Percentiles rank a stretch among this genome's conserved stretches.
These are phyloP conservation scores for Phoxinus phoxinus DNA, from an alignment of 2,113 vertebrate species.

Conservation along the genomic window DNA sequence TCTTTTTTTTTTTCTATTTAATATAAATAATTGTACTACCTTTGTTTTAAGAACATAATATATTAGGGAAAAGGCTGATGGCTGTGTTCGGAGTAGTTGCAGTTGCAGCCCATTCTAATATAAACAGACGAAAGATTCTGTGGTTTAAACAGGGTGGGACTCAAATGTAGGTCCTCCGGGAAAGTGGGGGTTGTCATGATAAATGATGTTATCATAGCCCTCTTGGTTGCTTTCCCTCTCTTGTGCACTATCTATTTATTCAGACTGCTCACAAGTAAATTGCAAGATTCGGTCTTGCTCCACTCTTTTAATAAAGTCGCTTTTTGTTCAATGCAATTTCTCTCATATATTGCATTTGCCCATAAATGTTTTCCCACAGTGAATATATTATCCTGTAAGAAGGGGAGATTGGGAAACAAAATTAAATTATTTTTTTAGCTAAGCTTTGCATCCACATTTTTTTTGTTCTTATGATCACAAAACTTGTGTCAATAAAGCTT, in stretches of 20 bases:
- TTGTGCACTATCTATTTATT: conserved; percentile 53
- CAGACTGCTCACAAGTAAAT: conserved; percentile 48
- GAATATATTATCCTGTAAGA: not conserved
- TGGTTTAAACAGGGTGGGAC: conserved; percentile 7
- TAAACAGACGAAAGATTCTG: not conserved
- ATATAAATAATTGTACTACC: not conserved
- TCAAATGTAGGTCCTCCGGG: conserved; percentile 1
- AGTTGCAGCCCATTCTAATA: not conserved
- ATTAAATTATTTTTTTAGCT: conserved; percentile 25
- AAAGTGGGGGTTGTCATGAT: not conserved
- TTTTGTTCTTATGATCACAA: conserved; percentile 54
- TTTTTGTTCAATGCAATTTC: conserved; percentile 14
- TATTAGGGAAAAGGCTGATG: not conserved
- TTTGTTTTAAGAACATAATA: not conserved
- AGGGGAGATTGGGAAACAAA: conserved; percentile 14
- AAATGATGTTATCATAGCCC: not conserved
- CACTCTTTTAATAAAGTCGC: not conserved
- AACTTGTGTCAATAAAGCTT: conserved; percentile 65
- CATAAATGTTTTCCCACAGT: not conserved
- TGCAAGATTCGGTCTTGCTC: conserved; percentile 13
- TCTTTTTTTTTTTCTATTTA: not conserved
- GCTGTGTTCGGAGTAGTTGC: not conserved
- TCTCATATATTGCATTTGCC: not conserved
- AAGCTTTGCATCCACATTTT: conserved; percentile 28
- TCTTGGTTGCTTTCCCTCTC: conserved; percentile 33